Evolutionary conservation across 1,140 invertebrate genomes (phyloP), one percentile per base, ranked within the genome.

Genomic region (Meloidogyne hapla): DNA sequence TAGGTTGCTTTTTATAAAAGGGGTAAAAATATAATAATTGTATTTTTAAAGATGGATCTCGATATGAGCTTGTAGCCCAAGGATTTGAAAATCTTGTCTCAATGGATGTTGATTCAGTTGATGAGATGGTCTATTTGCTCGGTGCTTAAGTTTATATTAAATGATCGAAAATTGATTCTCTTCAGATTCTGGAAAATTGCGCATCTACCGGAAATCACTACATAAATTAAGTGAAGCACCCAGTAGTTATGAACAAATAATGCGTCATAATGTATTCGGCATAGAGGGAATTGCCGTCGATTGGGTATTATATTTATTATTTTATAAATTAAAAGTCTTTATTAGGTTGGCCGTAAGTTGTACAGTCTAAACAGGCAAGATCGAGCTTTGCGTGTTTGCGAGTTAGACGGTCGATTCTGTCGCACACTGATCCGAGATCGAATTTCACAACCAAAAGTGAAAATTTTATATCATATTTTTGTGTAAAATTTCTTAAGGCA

Each of bases 341-440:
- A n/a, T n/a, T n/a, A n/a, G n/a, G 9, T 33, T 33, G 33, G 33
- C 9, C 33, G 33, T 33, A 33, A 33, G 88, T 88, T 99, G 0
- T 98, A 98, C 85, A 98, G 95, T 94, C 89, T 98, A n/a, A 96
- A 99, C 86, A 90, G 94, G 68, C 94, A 95, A 85, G 94, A 93
- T 0, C 95, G 95, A 88, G 94, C 96, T 85, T 88, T 98, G 71
- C 93, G 96, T 87, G 94, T 96, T 0, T 85, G 89, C 69, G 94
- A 98, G 88, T 88, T 98, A 65, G 92, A 98, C 88, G 96, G 96
- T 15, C 95, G 93, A 0, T 93, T 92, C 83, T 90, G 94, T 33
- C 93, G 92, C 83, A 97, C 94, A 0, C 85, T 99, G 2, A 91
- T 94, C 74, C 92, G 92, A 40, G 91, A 92, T 81, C 92, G 92